Evolutionary conservation across 2,888 invertebrate genomes (phyloP).

Genomic region (Scaptomyza parva): DNA sequence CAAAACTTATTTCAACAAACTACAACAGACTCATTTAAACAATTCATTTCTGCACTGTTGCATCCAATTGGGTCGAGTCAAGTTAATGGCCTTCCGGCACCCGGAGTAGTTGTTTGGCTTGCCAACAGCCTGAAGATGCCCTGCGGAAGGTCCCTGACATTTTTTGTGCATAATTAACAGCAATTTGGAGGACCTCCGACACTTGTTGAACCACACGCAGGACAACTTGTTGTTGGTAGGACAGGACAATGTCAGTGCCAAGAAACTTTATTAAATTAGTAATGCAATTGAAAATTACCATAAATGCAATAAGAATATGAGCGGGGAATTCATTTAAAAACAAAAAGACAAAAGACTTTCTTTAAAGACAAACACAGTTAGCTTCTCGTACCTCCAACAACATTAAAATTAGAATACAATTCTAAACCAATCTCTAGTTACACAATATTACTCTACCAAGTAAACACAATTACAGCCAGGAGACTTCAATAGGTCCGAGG

Average conservation of each 20-base stretch:
- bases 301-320: background rate
- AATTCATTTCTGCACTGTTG: slow-evolving; percentile 56
- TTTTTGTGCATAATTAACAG: slow-evolving; percentile 61
- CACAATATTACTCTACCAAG: background rate
- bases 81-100: slow-evolving; percentile 3
- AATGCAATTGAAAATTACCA: background rate
- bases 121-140: slow-evolving; percentile 39
- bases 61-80: slow-evolving; percentile 6
- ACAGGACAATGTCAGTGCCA: slow-evolving; percentile 14
- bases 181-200: slow-evolving; percentile 44
- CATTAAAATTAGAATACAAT: background rate
- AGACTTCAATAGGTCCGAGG: slow-evolving; percentile 20
- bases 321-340: background rate
- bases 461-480: background rate
- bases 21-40: slow-evolving; percentile 19
- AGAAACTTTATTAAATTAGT: slow-evolving; percentile 18
- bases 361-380: background rate
- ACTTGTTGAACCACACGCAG: slow-evolving; percentile 50
- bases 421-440: background rate
- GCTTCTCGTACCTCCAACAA: no score
- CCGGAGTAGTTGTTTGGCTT: slow-evolving; percentile 10
- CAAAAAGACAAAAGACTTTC: background rate
- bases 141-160: slow-evolving; percentile 28
- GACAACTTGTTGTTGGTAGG: slow-evolving; percentile 16
- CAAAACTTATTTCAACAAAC: background rate